Base-by-base conservation (phyloP, 2,888 invertebrate genomes). In the Dichetophora obliterata region DNA sequence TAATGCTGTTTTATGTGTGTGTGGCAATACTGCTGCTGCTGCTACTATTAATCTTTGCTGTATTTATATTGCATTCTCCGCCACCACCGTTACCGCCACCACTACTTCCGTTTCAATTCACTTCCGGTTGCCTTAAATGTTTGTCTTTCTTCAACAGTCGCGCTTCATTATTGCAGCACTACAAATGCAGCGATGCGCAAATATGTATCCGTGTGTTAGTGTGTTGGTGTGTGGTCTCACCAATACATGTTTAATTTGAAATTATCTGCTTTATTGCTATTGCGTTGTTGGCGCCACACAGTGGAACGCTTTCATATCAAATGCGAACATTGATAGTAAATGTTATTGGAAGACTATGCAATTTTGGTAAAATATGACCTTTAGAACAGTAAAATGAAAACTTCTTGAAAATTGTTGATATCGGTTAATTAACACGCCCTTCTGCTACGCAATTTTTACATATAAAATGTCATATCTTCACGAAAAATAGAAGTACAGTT, bases 251-350 rank as follows among this genome's bases (percentile, higher is more conserved):
- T 71, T 59, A 71, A 59, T 59, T 71, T 57, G 22, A 57, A 24
- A 22, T 71, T 71, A 19, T 37, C 57, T 43, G 59, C 43, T 71
- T 71, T 71, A 71, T 57, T 71, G 59, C 59, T 59, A 71, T 71
- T 71, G 57, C n/a, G 43, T 71, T 57, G 48, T 43, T 43, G 43
- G 68, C 48, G 43, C 14, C 43, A 14, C 14, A n/a, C n/a, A n/a
- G n/a, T n/a, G n/a, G n/a, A n/a, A n/a, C n/a, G n/a, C n/a, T n/a
- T n/a, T n/a, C n/a, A n/a, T n/a, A n/a, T n/a, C n/a, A n/a, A n/a
- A n/a, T n/a, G n/a, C n/a, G n/a, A n/a, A n/a, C n/a, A n/a, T n/a
- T n/a, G n/a, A n/a, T n/a, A n/a, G n/a, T n/a, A n/a, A n/a, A n/a
- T n/a, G n/a, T n/a, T n/a, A n/a, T n/a, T n/a, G n/a, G n/a, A n/a